These are phyloP conservation scores for Centroberyx gerrardi DNA, from an alignment of 2,797 vertebrate genomes.

Conservation along the genomic window DNA sequence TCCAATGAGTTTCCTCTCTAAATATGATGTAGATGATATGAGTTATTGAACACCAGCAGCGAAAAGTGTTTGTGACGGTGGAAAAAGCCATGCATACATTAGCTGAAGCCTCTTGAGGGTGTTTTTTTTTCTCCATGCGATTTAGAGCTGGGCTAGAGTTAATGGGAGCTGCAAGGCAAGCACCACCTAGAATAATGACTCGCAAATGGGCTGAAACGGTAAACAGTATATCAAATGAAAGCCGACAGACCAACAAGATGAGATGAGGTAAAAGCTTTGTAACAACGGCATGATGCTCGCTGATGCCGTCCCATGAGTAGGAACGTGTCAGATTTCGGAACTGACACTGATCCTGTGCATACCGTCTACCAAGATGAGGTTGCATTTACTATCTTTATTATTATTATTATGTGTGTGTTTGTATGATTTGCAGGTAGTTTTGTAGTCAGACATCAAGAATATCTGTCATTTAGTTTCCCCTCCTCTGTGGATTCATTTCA, in stretches of 20 bases:
- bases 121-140: conserved; percentile 42
- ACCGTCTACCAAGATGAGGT: background rate
- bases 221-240: conserved; percentile 59
- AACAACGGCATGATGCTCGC: conserved; percentile 25
- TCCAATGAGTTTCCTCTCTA: background rate
- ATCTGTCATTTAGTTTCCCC: too few relatives aligned
- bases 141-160: conserved; percentile 53
- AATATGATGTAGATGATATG: conserved; percentile 17
- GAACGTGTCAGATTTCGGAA: conserved; percentile 6
- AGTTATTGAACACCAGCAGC: conserved; percentile 41
- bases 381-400: background rate
- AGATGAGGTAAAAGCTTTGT: conserved; percentile 43
- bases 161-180: conserved; percentile 51
- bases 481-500: too few relatives aligned
- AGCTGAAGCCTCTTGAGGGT: conserved; percentile 31
- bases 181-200: conserved; percentile 60
- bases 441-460: too few relatives aligned
- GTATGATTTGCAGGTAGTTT: background rate
- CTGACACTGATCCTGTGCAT: background rate
- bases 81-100: conserved; percentile 30
- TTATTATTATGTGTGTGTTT: conserved; percentile 17
- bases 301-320: conserved; percentile 15
- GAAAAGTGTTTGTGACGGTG: conserved; percentile 29
- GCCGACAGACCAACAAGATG: conserved; percentile 37
- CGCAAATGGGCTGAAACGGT: conserved; percentile 57